phyloP scores from a whole-genome alignment of 2,797 vertebrate species.

The Ptychadena robeensis region DNA sequence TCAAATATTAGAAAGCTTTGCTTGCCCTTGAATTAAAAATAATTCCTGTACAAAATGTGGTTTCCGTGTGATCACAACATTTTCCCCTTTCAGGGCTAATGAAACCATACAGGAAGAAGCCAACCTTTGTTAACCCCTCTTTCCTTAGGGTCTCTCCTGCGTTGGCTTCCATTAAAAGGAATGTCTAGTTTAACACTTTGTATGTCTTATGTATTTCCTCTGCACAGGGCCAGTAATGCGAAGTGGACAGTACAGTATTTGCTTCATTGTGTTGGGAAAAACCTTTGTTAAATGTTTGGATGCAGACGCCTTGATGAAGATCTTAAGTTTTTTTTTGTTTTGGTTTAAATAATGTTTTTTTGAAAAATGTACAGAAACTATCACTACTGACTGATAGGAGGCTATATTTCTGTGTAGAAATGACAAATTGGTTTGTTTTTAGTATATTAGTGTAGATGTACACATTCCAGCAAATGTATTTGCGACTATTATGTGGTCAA shows the following conservation, averaged over 20 bases:
- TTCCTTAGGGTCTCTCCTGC: conserved; percentile 87
- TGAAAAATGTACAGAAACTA: conserved; percentile 86
- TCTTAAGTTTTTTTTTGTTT: conserved; percentile 98
- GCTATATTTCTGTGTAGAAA: conserved; percentile 97
- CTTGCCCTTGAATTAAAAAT: conserved; percentile 56
- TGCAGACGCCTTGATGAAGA: conserved; percentile 99
- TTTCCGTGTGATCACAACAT: conserved; percentile 68
- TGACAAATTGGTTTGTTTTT: conserved; percentile 97
- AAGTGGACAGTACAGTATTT: conserved; percentile 99
- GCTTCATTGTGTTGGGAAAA: conserved; percentile 98
- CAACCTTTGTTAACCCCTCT: conserved; percentile 82
- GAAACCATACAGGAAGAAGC: conserved; percentile 83
- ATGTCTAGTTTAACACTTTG: conserved; percentile 97
- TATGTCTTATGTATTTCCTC: conserved; percentile 99
- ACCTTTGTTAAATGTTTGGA: conserved; percentile 99
- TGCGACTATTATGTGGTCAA: conserved; percentile 93
- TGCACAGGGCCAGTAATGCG: conserved; percentile 99
- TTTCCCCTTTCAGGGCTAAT: conserved; percentile 80
- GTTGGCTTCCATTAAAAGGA: conserved; percentile 79
- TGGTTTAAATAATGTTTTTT: conserved; percentile 90
- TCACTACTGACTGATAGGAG: conserved; percentile 90
- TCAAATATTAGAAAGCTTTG: conserved; percentile 53
- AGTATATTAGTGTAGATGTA: conserved; percentile 96
- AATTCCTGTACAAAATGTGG: conserved; percentile 70
- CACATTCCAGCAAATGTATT: conserved; percentile 99